phyloP scores from a whole-genome alignment of 2,113 vertebrate species.

The Amphilophus citrinellus region DNA sequence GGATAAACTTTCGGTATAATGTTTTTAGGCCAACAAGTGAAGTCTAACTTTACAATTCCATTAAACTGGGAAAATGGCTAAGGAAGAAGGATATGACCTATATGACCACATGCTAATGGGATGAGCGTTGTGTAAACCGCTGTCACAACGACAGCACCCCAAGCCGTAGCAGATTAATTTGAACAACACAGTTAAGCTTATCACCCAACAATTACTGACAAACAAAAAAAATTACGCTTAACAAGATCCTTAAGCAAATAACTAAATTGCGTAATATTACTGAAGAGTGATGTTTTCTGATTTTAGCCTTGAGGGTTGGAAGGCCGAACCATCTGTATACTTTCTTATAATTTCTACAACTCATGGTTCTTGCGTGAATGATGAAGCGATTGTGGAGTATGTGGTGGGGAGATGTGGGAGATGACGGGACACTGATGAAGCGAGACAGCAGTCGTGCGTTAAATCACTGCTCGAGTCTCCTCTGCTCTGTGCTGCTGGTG shows the following conservation, averaged over 20 bases:
- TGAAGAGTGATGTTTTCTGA: not conserved
- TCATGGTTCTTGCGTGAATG: constrained; percentile 13
- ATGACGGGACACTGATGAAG: constrained; percentile 64
- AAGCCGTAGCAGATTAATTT: not conserved
- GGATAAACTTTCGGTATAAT: not conserved
- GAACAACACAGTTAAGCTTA: not conserved
- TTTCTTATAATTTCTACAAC: not conserved
- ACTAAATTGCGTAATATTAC: not conserved
- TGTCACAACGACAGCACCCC: not conserved
- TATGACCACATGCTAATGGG: not conserved
- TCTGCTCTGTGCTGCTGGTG: constrained; percentile 45
- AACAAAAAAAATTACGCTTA: not conserved
- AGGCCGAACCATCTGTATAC: constrained; percentile 3
- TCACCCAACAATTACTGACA: not conserved
- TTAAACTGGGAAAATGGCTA: not conserved
- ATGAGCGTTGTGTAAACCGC: not conserved
- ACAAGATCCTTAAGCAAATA: not conserved
- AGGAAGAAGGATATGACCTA: not conserved
- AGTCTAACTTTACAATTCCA: not conserved
- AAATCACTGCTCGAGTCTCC: constrained; percentile 57
- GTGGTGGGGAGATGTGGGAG: constrained; percentile 3
- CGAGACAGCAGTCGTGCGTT: constrained; percentile 69
- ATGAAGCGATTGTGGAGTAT: constrained; percentile 30
- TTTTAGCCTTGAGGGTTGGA: not conserved
- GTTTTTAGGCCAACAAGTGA: too few species aligned